These are phyloP conservation scores for Caenorhabditis brenneri DNA, from an alignment of 1,140 invertebrate species.

Conservation along the genomic window DNA sequence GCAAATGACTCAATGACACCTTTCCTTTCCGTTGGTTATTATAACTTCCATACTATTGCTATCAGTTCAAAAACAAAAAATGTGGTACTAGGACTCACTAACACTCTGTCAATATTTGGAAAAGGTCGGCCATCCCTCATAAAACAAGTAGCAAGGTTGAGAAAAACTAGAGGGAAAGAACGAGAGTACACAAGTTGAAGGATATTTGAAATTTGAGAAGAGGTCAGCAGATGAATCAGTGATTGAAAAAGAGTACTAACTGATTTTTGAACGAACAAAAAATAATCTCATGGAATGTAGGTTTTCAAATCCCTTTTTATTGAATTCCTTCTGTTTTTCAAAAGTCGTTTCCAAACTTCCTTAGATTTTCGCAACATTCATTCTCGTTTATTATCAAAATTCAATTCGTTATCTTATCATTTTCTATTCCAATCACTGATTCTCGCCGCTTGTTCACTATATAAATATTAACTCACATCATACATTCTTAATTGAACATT, in stretches of 20 bases:
- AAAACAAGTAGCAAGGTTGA: background rate
- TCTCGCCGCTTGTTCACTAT: background rate
- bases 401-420: constrained; percentile 3
- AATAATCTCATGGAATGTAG: too few species aligned
- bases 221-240: constrained; percentile 6
- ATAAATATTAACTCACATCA: background rate
- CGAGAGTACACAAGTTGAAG: background rate
- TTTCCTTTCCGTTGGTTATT: too few species aligned
- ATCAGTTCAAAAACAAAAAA: too few species aligned
- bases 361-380: constrained; percentile 7
- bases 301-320: too few species aligned
- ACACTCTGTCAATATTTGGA: background rate
- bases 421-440: background rate
- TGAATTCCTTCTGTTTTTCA: background rate
- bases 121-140: background rate
- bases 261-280: background rate
- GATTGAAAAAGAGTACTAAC: background rate
- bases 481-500: background rate
- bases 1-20: constrained; percentile 4
- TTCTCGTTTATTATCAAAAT: background rate
- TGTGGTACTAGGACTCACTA: background rate
- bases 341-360: background rate
- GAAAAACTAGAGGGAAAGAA: background rate
- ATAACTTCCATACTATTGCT: too few species aligned
- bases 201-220: constrained; percentile 26